These are phyloP conservation scores for Cremastinae sp. DNA, from an alignment of 2,888 invertebrate genomes.

Conservation along the genomic window DNA sequence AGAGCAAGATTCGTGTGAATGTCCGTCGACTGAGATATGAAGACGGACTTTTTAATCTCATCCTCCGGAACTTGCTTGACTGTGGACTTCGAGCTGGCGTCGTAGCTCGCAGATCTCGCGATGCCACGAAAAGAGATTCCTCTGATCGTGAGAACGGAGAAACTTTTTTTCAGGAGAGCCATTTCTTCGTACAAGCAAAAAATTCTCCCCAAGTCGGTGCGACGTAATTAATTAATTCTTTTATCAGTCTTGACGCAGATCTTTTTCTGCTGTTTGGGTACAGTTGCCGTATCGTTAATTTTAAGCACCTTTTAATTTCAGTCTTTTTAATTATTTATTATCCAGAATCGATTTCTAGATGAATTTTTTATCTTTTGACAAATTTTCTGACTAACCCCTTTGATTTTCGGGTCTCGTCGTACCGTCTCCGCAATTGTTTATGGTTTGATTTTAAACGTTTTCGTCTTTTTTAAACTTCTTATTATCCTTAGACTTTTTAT, in stretches of 20 bases:
- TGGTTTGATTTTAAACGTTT: not conserved
- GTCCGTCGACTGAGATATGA: slow-evolving; percentile 94
- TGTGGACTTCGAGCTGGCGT: slow-evolving; percentile 63
- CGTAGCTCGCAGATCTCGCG: slow-evolving; percentile 68
- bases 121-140: slow-evolving; percentile 75
- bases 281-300: slow-evolving; percentile 20
- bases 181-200: slow-evolving; percentile 76
- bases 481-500: too few species aligned
- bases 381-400: not conserved
- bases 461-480: too few species aligned
- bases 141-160: slow-evolving; percentile 79
- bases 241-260: slow-evolving; percentile 64
- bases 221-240: slow-evolving; percentile 69
- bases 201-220: not conserved
- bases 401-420: not conserved
- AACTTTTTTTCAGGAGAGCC: slow-evolving; percentile 81
- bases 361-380: slow-evolving; percentile 6
- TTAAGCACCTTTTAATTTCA: not conserved
- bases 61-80: slow-evolving; percentile 72
- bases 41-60: slow-evolving; percentile 90
- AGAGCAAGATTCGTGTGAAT: slow-evolving; percentile 96
- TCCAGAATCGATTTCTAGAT: slow-evolving; percentile 22
- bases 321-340: slow-evolving; percentile 4
- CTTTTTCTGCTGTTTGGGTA: slow-evolving; percentile 22
- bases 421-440: not conserved